Evolutionary conservation across 2,888 invertebrate species (phyloP).

Genomic region (Ophion costatus): DNA sequence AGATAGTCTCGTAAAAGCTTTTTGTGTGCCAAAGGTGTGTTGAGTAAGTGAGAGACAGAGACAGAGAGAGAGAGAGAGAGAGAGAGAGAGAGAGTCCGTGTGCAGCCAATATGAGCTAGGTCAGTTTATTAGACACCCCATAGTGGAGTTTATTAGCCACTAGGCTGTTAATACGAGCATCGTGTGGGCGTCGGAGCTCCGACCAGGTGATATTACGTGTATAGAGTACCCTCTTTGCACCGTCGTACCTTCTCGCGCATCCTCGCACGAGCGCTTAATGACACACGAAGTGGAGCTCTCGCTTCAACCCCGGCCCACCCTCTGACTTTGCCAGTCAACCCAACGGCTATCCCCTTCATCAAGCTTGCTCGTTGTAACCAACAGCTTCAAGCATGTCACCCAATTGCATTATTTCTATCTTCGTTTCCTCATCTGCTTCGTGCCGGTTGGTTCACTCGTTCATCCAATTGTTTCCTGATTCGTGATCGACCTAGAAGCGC

Average conservation of each 20-base stretch:
- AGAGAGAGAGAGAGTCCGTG: constrained; percentile 18
- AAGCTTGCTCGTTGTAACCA: constrained; percentile 4
- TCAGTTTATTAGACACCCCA: constrained; percentile 79
- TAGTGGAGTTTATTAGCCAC: constrained; percentile 79
- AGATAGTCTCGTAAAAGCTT: constrained; percentile 53
- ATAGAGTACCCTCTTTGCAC: constrained; percentile 25
- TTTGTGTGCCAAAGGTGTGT: constrained; percentile 44
- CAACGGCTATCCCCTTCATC: constrained; percentile 16
- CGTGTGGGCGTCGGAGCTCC: constrained; percentile 31
- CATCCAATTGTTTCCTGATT: not conserved
- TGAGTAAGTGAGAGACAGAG: constrained; percentile 1
- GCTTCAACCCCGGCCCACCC: not conserved
- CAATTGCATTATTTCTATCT: constrained; percentile 5
- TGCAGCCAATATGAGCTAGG: constrained; percentile 69
- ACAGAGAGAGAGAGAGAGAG: not conserved
- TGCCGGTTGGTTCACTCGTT: not conserved
- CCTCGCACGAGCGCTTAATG: constrained; percentile 34
- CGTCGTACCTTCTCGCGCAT: constrained; percentile 33
- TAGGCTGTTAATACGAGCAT: constrained; percentile 61
- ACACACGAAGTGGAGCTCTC: constrained; percentile 12
- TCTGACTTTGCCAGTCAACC: not conserved
- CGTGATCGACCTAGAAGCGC: not conserved
- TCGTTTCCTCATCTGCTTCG: not conserved
- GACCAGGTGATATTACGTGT: constrained; percentile 27
- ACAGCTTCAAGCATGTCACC: constrained; percentile 5